A percentile compares a stretch with the other conserved stretches of the same genome.
Evolutionary conservation across 92 coral and sea anemone species (phyloP).

Genomic region (Siderastrea siderea): DNA sequence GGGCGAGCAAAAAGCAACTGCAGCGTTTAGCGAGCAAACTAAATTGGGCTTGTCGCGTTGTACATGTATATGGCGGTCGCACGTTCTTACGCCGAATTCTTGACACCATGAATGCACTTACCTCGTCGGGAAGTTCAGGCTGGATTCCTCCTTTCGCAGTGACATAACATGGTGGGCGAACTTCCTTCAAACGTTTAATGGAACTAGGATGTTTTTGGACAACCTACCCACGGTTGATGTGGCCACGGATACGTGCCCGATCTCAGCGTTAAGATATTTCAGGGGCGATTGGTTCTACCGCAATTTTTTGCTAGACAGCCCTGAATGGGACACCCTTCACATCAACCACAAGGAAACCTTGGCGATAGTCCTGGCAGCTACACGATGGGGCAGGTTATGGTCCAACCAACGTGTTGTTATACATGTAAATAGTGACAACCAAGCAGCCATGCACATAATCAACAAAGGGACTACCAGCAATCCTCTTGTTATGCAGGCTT

Average conservation of each 20-base stretch:
- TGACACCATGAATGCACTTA: constrained; percentile 16
- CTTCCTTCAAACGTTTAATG: constrained; percentile 23
- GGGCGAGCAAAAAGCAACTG: too few species aligned
- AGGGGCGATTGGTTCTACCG: constrained; percentile 57
- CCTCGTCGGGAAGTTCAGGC: constrained; percentile 3
- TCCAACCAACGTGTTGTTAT: constrained; percentile 54
- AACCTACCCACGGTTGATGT: constrained; percentile 47
- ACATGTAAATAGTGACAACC: constrained; percentile 60
- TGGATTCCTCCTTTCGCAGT: neutral
- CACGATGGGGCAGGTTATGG: constrained; percentile 51
- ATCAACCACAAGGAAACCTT: constrained; percentile 60
- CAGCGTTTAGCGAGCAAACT: too few species aligned
- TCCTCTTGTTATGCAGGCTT: constrained; percentile 45
- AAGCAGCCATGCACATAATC: constrained; percentile 54
- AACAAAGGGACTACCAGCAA: constrained; percentile 68
- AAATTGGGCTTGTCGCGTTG: constrained; percentile 15
- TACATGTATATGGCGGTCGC: constrained; percentile 9
- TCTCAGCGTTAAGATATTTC: constrained; percentile 50
- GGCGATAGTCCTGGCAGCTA: constrained; percentile 52
- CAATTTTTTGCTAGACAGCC: constrained; percentile 21
- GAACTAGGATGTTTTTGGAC: constrained; percentile 26
- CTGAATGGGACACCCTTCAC: constrained; percentile 31
- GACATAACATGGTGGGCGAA: constrained; percentile 15
- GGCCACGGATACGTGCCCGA: constrained; percentile 43
- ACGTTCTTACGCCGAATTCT: constrained; percentile 5